A percentile compares a stretch with the other conserved stretches of the same genome.
Conservation (phyloP, 2,888 invertebrate species). For the Hoplodrina ambigua region DNA sequence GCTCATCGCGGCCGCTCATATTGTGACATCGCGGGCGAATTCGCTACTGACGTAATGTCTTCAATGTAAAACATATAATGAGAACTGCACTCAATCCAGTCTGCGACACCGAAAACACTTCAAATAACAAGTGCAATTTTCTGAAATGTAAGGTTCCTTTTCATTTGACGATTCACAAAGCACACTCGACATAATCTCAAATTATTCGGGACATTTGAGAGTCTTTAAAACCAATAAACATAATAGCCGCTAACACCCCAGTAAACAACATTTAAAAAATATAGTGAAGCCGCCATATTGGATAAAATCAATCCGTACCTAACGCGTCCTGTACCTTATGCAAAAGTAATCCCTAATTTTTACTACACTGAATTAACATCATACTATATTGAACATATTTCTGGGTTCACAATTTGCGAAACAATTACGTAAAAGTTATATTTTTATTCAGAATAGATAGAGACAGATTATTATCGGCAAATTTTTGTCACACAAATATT, state of each 20-base stretch:
- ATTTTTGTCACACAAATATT: constrained; percentile 36
- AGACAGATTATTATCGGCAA: background rate
- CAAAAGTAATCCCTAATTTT: constrained; percentile 53
- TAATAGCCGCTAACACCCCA: constrained; percentile 56
- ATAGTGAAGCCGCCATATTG: constrained; percentile 80
- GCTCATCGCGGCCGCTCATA: constrained; percentile 86
- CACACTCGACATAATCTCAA: constrained; percentile 55
- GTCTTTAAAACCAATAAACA: constrained; percentile 21
- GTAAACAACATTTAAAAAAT: constrained; percentile 74
- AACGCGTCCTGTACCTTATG: constrained; percentile 56
- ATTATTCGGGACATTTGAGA: constrained; percentile 19
- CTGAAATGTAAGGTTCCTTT: constrained; percentile 44
- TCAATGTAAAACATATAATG: constrained; percentile 58
- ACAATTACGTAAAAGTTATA: constrained; percentile 32
- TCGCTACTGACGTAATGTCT: constrained; percentile 60
- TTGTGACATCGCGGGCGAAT: constrained; percentile 81
- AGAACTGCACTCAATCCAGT: constrained; percentile 58
- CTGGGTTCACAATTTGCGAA: constrained; percentile 30
- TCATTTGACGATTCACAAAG: constrained; percentile 50
- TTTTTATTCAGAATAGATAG: constrained; percentile 33
- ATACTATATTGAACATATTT: constrained; percentile 36
- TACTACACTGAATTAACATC: constrained; percentile 40
- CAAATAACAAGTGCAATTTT: constrained; percentile 47
- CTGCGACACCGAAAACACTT: constrained; percentile 56
- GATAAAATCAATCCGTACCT: constrained; percentile 60